These are phyloP conservation scores for Mizuhopecten yessoensis DNA, from an alignment of 1,140 invertebrate genomes.

Conservation along the genomic window DNA sequence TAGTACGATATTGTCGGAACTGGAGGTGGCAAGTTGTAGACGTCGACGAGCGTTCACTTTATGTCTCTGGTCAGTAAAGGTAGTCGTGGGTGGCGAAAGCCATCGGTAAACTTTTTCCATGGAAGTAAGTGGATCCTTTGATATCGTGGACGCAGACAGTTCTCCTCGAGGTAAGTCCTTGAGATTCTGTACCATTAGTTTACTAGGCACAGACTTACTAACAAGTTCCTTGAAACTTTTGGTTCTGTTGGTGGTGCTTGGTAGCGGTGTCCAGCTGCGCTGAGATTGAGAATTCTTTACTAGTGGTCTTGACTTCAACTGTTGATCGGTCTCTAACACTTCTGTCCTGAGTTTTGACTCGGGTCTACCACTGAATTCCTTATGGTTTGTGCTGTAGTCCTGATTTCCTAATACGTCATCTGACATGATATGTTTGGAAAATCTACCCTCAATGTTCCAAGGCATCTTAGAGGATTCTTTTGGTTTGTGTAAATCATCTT, in stretches of 20 bases:
- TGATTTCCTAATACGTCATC: too few relatives aligned
- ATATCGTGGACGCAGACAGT: neutral
- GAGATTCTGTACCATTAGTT: constrained; percentile 23
- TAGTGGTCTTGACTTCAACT: neutral
- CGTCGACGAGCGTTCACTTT: neutral
- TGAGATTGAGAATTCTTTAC: neutral
- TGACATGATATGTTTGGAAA: neutral
- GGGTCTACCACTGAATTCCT: neutral
- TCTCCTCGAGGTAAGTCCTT: neutral
- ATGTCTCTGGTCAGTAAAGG: neutral
- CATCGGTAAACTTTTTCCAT: constrained; percentile 4
- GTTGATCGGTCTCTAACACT: too few relatives aligned
- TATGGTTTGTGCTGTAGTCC: neutral
- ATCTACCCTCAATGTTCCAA: neutral
- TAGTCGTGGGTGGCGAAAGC: neutral
- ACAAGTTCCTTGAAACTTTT: neutral
- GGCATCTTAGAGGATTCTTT: neutral
- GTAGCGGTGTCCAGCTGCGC: neutral
- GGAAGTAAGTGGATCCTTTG: neutral
- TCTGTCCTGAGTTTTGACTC: neutral
- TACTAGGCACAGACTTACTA: constrained; percentile 1
- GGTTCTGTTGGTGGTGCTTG: neutral
- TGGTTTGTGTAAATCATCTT: too few relatives aligned
- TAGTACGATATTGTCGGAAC: too few relatives aligned
- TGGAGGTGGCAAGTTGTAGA: neutral